phyloP scores from a whole-genome alignment of 2,113 vertebrate genomes.

The Pantherophis guttatus region DNA sequence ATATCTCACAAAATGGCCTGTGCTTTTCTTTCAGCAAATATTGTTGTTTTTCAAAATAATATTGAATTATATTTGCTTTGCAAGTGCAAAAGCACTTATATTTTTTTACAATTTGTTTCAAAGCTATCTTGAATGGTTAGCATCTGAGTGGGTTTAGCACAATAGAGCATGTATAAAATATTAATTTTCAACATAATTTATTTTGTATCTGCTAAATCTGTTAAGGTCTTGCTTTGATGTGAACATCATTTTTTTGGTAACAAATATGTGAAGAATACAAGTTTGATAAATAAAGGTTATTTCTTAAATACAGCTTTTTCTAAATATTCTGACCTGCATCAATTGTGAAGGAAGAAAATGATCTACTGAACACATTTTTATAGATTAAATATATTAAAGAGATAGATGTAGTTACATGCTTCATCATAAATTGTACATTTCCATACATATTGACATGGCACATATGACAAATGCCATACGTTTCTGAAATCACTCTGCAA shows the following conservation, averaged over 20 bases:
- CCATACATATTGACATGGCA: no score
- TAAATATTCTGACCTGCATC: not conserved
- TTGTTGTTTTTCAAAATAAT: not conserved
- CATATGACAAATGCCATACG: no score
- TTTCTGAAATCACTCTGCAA: no score
- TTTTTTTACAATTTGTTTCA: not conserved
- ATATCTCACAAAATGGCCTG: slow-evolving; percentile 37
- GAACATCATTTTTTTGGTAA: slow-evolving; percentile 27
- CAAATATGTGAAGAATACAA: no score
- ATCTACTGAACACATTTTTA: no score
- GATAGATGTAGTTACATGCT: no score
- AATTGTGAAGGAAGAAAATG: not conserved
- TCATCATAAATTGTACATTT: no score
- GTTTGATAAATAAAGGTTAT: not conserved
- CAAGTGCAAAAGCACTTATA: slow-evolving; percentile 25
- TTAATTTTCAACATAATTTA: slow-evolving; percentile 17
- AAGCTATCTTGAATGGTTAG: slow-evolving; percentile 19
- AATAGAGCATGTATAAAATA: slow-evolving; percentile 39
- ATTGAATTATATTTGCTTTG: slow-evolving; percentile 5
- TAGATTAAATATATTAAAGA: no score
- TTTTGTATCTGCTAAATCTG: not conserved
- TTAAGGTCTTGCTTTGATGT: slow-evolving; percentile 20
- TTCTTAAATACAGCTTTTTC: not conserved
- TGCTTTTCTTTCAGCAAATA: slow-evolving; percentile 36
- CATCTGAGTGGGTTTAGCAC: slow-evolving; percentile 41